A percentile compares a stretch with the other conserved stretches of the same genome.
Evolutionary conservation across 2,113 vertebrate species (phyloP).

Genomic region (Proteles cristata): DNA sequence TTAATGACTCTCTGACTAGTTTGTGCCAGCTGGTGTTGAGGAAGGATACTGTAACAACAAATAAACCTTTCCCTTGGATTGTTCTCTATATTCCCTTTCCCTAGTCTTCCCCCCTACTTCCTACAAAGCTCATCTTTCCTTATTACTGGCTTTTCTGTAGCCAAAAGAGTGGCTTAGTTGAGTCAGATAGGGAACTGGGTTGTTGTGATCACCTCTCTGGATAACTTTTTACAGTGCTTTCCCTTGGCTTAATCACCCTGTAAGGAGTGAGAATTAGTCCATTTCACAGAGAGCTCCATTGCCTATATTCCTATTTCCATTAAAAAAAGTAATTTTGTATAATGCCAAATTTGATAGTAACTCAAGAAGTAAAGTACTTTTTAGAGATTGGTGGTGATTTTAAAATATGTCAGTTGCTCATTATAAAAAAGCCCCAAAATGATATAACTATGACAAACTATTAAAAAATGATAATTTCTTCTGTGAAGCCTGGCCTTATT

Average conservation of each 20-base stretch:
- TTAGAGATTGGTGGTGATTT: conserved; percentile 32
- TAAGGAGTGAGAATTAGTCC: background rate
- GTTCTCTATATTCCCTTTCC: background rate
- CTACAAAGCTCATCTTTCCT: background rate
- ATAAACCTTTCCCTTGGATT: background rate
- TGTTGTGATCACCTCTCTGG: background rate
- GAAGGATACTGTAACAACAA: background rate
- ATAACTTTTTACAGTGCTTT: background rate
- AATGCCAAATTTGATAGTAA: background rate
- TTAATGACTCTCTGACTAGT: background rate
- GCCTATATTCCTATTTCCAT: background rate
- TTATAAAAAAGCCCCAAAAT: background rate
- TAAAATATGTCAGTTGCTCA: background rate
- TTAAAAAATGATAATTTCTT: background rate
- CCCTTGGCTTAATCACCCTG: background rate
- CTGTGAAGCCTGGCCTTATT: background rate
- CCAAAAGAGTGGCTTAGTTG: background rate
- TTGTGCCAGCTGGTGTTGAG: background rate
- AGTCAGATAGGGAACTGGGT: background rate
- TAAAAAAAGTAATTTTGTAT: background rate
- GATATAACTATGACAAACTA: background rate
- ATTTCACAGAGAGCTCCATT: background rate
- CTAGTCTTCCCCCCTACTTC: background rate
- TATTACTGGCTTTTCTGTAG: conserved; percentile 2
- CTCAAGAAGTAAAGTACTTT: conserved; percentile 39